Evolutionary conservation across 23 tunicate genomes (phyloP).

Genomic region (Ascidia mentula): DNA sequence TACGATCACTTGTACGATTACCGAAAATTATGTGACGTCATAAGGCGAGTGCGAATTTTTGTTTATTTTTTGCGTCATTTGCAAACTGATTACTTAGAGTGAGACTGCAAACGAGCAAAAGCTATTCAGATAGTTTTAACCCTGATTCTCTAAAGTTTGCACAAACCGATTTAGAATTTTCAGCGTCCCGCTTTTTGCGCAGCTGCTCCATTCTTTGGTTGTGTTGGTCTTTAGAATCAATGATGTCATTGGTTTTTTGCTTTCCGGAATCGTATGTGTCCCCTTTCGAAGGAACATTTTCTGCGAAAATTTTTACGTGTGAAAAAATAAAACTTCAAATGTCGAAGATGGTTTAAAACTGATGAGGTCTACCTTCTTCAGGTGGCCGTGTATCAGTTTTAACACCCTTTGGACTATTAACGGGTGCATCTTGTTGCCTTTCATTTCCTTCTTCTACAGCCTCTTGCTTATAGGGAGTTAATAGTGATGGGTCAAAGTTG

Average conservation of each 20-base stretch:
- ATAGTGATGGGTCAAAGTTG: slow-evolving; percentile 21
- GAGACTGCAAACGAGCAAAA: too few species aligned
- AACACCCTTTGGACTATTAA: too few species aligned
- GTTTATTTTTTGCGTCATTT: too few species aligned
- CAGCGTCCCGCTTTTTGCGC: slow-evolving; percentile 14
- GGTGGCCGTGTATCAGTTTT: too few species aligned
- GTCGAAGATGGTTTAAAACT: too few species aligned
- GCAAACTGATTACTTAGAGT: too few species aligned
- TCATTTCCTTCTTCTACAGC: not conserved
- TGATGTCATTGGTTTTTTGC: slow-evolving; percentile 85
- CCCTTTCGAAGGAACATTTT: not conserved
- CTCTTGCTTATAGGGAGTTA: slow-evolving; percentile 13
- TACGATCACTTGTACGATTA: too few species aligned
- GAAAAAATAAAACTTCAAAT: not conserved
- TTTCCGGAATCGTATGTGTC: slow-evolving; percentile 39
- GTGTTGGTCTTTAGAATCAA: slow-evolving; percentile 38
- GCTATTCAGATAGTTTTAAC: too few species aligned
- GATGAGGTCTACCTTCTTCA: too few species aligned
- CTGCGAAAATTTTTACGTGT: not conserved
- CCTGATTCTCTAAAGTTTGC: too few species aligned
- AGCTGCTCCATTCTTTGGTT: slow-evolving; percentile 27
- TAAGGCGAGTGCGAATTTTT: too few species aligned
- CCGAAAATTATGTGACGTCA: too few species aligned
- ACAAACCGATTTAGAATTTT: not conserved
- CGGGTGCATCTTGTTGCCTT: not conserved